These are phyloP conservation scores for Stomatorhinus walkeri DNA, from an alignment of 2,797 vertebrate genomes.

Conservation along the genomic window DNA sequence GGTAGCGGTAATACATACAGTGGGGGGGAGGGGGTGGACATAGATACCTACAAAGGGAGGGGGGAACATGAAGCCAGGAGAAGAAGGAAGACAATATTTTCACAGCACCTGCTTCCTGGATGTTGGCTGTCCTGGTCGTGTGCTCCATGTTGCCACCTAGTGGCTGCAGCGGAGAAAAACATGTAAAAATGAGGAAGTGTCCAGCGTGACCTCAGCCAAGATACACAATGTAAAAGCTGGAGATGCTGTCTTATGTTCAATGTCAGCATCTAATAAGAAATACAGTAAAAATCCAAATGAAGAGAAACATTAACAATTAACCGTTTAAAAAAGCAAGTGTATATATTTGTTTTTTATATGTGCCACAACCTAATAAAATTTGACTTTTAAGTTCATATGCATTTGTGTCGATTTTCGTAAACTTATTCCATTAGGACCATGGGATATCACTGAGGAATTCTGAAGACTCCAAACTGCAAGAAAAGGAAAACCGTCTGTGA, in stretches of 20 bases:
- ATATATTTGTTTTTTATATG: not conserved
- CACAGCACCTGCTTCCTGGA: not conserved
- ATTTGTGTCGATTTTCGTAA: not conserved
- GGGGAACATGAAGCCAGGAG: not conserved
- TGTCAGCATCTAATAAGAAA: not conserved
- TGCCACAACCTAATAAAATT: not conserved
- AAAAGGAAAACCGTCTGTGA: not conserved
- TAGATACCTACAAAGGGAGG: not conserved
- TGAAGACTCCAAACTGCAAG: not conserved
- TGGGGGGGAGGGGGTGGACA: not conserved
- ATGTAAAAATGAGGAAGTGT: not conserved
- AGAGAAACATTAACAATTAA: not conserved
- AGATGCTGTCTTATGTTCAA: not conserved
- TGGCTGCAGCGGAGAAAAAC: not conserved
- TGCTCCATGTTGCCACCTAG: not conserved
- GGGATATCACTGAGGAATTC: not conserved
- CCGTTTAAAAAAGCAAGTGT: not conserved
- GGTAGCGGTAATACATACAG: not conserved
- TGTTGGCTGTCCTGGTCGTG: not conserved
- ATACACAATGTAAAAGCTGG: not conserved
- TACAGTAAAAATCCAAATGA: not conserved
- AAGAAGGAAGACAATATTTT: not conserved
- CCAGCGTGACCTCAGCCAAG: not conserved
- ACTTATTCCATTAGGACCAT: not conserved
- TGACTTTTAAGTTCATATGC: not conserved